phyloP scores from a whole-genome alignment of 1,140 invertebrate genomes.

The Theocolax elegans region DNA sequence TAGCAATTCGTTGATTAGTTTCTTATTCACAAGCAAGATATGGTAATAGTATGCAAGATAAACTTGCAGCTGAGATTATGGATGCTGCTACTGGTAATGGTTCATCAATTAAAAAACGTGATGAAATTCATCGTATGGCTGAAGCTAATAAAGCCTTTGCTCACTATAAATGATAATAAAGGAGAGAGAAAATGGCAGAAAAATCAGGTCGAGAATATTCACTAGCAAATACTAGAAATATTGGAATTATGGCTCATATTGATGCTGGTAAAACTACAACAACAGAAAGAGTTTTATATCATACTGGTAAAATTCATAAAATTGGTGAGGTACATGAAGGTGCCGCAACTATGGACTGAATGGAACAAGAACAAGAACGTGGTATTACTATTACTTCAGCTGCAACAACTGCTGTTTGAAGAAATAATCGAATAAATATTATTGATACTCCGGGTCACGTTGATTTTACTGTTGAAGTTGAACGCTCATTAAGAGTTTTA shows the following conservation, averaged over 20 bases:
- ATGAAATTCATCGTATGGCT: no score
- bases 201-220: no score
- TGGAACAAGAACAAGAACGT: conserved; percentile 97
- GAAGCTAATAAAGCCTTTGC: no score
- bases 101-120: no score
- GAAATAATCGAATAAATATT: conserved; percentile 97
- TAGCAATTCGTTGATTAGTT: no score
- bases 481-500: conserved; percentile 93
- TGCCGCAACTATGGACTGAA: conserved; percentile 98
- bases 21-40: no score
- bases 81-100: no score
- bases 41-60: no score
- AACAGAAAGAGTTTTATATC: conserved; percentile 97
- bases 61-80: no score
- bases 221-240: conserved; percentile 94
- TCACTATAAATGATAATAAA: no score
- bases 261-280: conserved; percentile 99
- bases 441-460: conserved; percentile 99
- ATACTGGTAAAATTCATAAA: conserved; percentile 93
- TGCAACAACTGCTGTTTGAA: conserved; percentile 98
- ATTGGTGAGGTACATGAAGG: conserved; percentile 99
- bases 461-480: conserved; percentile 99
- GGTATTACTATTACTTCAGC: conserved; percentile 99
- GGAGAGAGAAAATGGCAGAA: no score
- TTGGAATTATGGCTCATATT: conserved; percentile 99